Evolutionary conservation across 2,113 vertebrate genomes (phyloP).

Genomic region (Rostratula benghalensis): DNA sequence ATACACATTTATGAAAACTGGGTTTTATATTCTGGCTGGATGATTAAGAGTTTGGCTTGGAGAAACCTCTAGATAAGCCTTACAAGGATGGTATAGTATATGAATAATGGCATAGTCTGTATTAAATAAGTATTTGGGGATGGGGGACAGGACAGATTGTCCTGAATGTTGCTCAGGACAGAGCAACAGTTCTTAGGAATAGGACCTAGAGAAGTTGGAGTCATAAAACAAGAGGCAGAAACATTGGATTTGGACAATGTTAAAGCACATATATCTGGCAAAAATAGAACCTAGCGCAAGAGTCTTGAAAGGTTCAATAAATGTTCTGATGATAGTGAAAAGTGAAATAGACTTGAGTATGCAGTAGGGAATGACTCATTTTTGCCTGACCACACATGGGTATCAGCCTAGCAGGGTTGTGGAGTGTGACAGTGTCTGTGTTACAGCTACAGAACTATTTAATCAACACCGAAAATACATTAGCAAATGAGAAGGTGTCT

Average conservation of each 20-base stretch:
- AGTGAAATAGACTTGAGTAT: not conserved
- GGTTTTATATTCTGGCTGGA: not conserved
- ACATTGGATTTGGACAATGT: not conserved
- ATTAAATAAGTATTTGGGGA: not conserved
- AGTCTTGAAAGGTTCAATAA: not conserved
- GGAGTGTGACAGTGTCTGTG: not conserved
- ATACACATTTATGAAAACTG: not conserved
- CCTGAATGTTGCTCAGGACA: not conserved
- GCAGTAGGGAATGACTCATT: not conserved
- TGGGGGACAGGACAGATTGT: not conserved
- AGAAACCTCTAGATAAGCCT: not conserved
- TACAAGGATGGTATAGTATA: not conserved
- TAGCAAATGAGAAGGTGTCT: constrained; percentile 16
- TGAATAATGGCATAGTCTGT: not conserved
- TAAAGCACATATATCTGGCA: not conserved
- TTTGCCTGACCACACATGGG: not conserved
- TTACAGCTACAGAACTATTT: not conserved
- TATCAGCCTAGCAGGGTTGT: not conserved
- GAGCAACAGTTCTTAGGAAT: not conserved
- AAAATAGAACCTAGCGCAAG: not conserved
- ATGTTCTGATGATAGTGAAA: not conserved
- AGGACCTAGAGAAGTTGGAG: not conserved
- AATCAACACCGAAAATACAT: not conserved
- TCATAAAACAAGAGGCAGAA: not conserved
- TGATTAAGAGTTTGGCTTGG: not conserved